Conservation (phyloP, 2,113 vertebrate species). For the Campylomormyrus numenius region DNA sequence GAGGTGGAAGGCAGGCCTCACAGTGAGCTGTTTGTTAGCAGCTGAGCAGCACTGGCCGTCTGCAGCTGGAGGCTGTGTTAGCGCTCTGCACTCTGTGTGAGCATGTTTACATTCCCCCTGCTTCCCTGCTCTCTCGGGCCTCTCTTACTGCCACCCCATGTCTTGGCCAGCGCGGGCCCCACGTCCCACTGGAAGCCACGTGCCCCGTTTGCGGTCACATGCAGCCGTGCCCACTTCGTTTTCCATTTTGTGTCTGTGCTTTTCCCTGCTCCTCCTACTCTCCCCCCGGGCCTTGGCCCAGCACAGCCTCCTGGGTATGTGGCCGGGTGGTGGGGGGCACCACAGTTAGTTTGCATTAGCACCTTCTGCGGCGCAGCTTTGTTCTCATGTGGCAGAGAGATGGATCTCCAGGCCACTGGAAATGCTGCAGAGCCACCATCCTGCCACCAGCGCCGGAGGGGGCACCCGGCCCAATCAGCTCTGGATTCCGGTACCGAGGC, state of each 20-base stretch:
- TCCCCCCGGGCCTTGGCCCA: not conserved
- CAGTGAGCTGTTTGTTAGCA: conserved; percentile 49
- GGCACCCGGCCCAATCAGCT: conserved; percentile 1
- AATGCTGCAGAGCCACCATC: conserved; percentile 33
- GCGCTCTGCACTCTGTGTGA: not conserved
- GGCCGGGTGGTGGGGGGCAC: conserved; percentile 27
- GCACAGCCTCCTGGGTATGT: not conserved
- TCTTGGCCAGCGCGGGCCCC: not conserved
- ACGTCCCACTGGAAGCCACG: not conserved
- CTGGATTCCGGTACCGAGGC: conserved; percentile 22
- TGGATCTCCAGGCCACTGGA: conserved; percentile 51
- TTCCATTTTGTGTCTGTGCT: not conserved
- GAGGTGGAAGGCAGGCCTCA: conserved; percentile 41
- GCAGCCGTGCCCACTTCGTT: not conserved
- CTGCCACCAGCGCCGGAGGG: not conserved
- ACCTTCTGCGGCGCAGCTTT: conserved; percentile 56
- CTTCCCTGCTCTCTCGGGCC: not conserved
- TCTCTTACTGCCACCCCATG: not conserved
- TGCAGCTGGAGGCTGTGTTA: conserved; percentile 35
- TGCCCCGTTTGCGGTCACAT: not conserved
- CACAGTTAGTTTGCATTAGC: conserved; percentile 56
- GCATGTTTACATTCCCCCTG: conserved; percentile 3
- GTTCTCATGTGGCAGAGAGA: conserved; percentile 39
- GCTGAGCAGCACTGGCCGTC: conserved; percentile 57
- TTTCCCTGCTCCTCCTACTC: not conserved